phyloP scores from a whole-genome alignment of 37 sponge, comb jelly and placozoan genomes.

The Aphrocallistes beatrix region DNA sequence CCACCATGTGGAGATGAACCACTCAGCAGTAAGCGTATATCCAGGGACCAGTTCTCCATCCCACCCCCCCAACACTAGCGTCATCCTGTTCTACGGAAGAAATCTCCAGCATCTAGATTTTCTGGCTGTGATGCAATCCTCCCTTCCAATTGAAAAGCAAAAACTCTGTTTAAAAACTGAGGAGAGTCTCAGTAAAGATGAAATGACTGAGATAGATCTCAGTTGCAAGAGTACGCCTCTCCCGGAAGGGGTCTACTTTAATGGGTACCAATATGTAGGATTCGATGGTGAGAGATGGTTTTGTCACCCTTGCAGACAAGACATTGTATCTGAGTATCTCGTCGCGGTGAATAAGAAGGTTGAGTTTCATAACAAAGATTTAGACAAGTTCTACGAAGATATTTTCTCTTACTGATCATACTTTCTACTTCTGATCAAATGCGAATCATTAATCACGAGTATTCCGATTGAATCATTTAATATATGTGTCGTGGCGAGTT shows the following conservation, averaged over 20 bases:
- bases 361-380: not conserved
- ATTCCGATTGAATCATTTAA: too few relatives aligned
- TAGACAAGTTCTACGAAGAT: not conserved
- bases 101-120: not conserved
- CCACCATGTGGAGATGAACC: not conserved
- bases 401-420: not conserved
- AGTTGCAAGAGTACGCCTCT: not conserved
- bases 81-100: not conserved
- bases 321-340: not conserved
- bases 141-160: not conserved
- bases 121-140: not conserved
- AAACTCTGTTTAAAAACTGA: not conserved
- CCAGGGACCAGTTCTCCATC: not conserved
- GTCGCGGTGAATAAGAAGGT: not conserved
- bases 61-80: not conserved
- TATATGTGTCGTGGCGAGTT: too few relatives aligned
- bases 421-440: not conserved
- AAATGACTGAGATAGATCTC: not conserved
- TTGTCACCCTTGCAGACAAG: not conserved
- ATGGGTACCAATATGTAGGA: not conserved
- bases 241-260: constrained; percentile 3
- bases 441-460: too few relatives aligned
- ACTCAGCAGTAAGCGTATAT: not conserved
- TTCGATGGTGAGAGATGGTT: not conserved
- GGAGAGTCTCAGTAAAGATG: not conserved